Evolutionary conservation across 2,797 vertebrate genomes (phyloP), one percentile per base, ranked within the genome.

Genomic region (Alca torda): DNA sequence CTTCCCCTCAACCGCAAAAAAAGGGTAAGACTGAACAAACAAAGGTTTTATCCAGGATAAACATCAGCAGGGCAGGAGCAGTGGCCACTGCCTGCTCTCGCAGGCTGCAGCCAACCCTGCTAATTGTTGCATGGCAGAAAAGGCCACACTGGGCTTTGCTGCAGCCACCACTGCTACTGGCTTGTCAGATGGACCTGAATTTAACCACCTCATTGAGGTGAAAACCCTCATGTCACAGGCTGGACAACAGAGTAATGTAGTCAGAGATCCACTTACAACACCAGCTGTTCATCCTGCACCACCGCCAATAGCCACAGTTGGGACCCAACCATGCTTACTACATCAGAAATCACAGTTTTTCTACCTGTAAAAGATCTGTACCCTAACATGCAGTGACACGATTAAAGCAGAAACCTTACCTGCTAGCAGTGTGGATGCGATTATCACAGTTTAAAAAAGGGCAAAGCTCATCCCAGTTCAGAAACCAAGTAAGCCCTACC

Each of bases 61-160:
- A 89, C 0, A 0, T 46, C 0, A 0, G 48, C 48, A 72, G 48
- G 39, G 56, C n/a, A 84, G n/a, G 4, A 87, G 10, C 50, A 89
- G 53, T 19, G 54, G 28, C 54, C 61, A 20, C 5, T 45, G 30
- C 35, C 37, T 53, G 37, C 77, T 64, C 21, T n/a, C 39, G 30
- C 50, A 25, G 35, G 53, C 85, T 80, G 64, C 57, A 75, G 37
- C 45, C 70, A 82, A 11, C 39, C 18, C 46, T 69, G 39, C 46
- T n/a, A n/a, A 89, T 10, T 3, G 0, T n/a, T 5, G 5, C 5
- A 2, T 6, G 61, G 33, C 57, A 81, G 69, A 37, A 74, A 74
- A 85, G 2, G 3, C 48, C 61, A 70, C 4, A 1, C 5, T 43
- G 30, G 48, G 19, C 53, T 63, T 77, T 60, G 33, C 83, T n/a